These are phyloP conservation scores for Paracentrotus lividus DNA, from an alignment of 53 echinoderm and acorn worm species.

Conservation along the genomic window DNA sequence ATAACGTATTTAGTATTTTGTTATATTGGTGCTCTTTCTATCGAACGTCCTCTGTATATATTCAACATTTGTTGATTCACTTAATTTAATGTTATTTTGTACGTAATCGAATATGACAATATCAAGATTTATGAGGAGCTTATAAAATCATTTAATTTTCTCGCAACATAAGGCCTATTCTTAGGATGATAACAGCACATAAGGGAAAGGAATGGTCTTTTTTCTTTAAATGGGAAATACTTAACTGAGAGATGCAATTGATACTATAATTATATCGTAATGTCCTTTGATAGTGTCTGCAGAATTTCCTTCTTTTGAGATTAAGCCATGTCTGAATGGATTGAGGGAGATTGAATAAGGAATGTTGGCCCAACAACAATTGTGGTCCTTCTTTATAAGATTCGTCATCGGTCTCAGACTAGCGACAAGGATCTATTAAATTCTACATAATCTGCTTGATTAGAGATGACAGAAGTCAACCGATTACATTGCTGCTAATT, in stretches of 20 bases:
- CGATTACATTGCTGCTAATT: constrained; percentile 45
- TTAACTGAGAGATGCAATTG: neutral
- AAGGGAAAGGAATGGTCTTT: neutral
- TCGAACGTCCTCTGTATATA: too few species aligned
- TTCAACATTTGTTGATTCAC: neutral
- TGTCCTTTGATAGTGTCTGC: neutral
- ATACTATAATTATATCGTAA: neutral
- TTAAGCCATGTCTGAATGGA: neutral
- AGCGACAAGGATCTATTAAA: constrained; percentile 21
- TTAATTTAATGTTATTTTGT: neutral
- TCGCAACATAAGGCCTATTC: neutral
- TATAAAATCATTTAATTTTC: neutral
- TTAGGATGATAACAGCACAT: neutral
- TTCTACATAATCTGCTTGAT: constrained; percentile 23
- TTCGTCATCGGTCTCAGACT: neutral
- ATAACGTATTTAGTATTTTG: too few species aligned
- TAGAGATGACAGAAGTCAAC: constrained; percentile 55
- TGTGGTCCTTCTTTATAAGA: neutral
- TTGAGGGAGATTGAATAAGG: neutral
- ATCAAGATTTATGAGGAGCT: too few species aligned
- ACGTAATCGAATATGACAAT: neutral
- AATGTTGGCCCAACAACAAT: constrained; percentile 49
- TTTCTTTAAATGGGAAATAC: neutral
- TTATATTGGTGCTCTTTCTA: too few species aligned
- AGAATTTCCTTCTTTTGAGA: neutral